A percentile compares a stretch with the other conserved stretches of the same genome.
Evolutionary conservation across 2,888 invertebrate genomes (phyloP).

Genomic region (Caenorhabditis sp.): DNA sequence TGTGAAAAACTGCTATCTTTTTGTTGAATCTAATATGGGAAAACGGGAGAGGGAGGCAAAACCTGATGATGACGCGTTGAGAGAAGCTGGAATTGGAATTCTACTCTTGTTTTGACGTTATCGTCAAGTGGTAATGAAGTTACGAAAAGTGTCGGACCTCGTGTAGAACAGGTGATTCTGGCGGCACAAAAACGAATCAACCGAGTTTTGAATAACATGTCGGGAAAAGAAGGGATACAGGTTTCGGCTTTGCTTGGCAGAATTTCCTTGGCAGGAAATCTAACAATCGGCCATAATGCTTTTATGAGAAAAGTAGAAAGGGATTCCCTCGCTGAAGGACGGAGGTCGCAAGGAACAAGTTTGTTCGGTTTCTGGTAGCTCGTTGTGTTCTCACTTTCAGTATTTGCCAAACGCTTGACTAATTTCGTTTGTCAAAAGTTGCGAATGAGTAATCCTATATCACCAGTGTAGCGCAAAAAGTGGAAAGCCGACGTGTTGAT

Average conservation of each 20-base stretch:
- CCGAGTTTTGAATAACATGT: background rate
- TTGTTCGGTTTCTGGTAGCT: slow-evolving; percentile 17
- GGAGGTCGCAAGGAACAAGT: slow-evolving; percentile 27
- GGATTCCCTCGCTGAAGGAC: slow-evolving; percentile 17
- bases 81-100: slow-evolving; percentile 34
- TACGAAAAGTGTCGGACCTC: background rate
- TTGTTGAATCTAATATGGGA: slow-evolving; percentile 37
- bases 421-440: background rate
- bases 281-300: slow-evolving; percentile 31
- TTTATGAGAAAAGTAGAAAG: slow-evolving; percentile 23
- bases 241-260: slow-evolving; percentile 1
- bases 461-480: too few relatives aligned
- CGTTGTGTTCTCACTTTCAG: slow-evolving; percentile 9
- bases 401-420: slow-evolving; percentile 36
- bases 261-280: slow-evolving; percentile 28
- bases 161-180: slow-evolving; percentile 34
- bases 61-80: slow-evolving; percentile 50
- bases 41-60: slow-evolving; percentile 11
- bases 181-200: slow-evolving; percentile 1
- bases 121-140: slow-evolving; percentile 21
- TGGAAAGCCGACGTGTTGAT: background rate
- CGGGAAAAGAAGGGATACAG: slow-evolving; percentile 6
- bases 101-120: slow-evolving; percentile 19
- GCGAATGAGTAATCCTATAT: too few relatives aligned
- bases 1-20: slow-evolving; percentile 34